Evolutionary conservation across 2,797 vertebrate species (phyloP).

Genomic region (Ctenopoma kingsleyae): DNA sequence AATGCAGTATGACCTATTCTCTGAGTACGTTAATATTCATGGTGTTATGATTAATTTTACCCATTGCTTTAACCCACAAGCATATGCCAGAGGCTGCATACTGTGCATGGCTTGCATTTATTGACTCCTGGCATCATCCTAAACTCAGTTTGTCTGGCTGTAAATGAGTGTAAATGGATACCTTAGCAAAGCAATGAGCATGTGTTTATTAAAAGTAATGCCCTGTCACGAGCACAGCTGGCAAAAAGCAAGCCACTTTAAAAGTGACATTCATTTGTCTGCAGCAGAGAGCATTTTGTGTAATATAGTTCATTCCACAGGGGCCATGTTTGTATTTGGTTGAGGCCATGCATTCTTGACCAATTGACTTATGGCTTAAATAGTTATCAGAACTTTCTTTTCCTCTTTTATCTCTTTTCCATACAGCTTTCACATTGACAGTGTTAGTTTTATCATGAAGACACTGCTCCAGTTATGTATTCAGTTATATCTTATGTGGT

Average conservation of each 20-base stretch:
- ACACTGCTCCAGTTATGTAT: background rate
- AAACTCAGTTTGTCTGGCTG: constrained; percentile 68
- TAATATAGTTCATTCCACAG: constrained; percentile 53
- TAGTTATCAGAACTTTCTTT: constrained; percentile 29
- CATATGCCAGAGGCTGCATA: constrained; percentile 65
- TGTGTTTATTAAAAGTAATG: constrained; percentile 80
- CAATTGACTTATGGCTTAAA: constrained; percentile 38
- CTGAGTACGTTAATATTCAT: constrained; percentile 81
- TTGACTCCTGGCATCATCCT: constrained; percentile 62
- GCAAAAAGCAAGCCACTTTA: constrained; percentile 61
- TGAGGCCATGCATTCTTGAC: constrained; percentile 43
- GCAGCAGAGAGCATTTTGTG: constrained; percentile 45
- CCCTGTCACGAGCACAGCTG: constrained; percentile 72
- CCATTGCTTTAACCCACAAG: constrained; percentile 68
- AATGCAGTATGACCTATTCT: constrained; percentile 75
- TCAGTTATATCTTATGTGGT: background rate
- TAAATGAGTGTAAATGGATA: constrained; percentile 77
- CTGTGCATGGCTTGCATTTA: constrained; percentile 67
- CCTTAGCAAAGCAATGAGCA: constrained; percentile 69
- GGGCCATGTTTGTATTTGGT: constrained; percentile 42
- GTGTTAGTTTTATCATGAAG: constrained; percentile 5
- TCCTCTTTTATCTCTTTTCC: background rate
- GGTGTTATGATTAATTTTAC: constrained; percentile 83
- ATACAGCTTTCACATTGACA: background rate
- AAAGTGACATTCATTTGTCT: constrained; percentile 63